Evolutionary conservation across 2,888 invertebrate species (phyloP).

Genomic region (Mythimna ferrago): DNA sequence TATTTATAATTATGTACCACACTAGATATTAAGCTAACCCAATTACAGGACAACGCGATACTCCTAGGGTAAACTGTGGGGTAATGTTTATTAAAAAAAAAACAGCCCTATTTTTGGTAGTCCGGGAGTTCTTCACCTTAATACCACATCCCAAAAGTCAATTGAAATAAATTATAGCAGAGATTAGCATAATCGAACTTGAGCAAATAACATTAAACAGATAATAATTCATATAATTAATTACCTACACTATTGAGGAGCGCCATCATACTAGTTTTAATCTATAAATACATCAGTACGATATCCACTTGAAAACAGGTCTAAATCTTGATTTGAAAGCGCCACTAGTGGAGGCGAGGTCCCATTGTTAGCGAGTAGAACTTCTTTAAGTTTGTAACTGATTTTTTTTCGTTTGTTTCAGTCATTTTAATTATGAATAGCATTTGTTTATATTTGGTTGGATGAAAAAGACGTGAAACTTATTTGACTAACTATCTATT

Average conservation of each 20-base stretch:
- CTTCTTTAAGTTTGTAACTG: not conserved
- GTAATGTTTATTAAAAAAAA: no score
- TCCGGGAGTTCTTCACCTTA: not conserved
- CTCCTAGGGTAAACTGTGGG: no score
- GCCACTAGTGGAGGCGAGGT: constrained; percentile 38
- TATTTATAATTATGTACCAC: no score
- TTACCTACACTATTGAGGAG: constrained; percentile 26
- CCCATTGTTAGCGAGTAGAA: constrained; percentile 16
- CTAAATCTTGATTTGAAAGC: constrained; percentile 62
- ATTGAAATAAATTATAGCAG: constrained; percentile 15
- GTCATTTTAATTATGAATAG: not conserved
- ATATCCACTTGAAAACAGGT: constrained; percentile 60
- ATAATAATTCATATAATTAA: constrained; percentile 43
- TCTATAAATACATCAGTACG: constrained; percentile 47
- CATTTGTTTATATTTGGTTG: not conserved
- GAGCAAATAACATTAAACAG: constrained; percentile 15
- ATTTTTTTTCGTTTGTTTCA: not conserved
- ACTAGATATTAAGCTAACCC: no score
- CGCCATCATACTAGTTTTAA: constrained; percentile 35
- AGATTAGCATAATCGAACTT: constrained; percentile 30
- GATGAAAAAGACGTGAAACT: no score
- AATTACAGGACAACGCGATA: no score
- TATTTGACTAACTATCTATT: no score
- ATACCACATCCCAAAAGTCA: not conserved
- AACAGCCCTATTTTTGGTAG: no score